These are phyloP conservation scores for Etia nguti DNA, from an alignment of 2,113 vertebrate species.

Conservation along the genomic window DNA sequence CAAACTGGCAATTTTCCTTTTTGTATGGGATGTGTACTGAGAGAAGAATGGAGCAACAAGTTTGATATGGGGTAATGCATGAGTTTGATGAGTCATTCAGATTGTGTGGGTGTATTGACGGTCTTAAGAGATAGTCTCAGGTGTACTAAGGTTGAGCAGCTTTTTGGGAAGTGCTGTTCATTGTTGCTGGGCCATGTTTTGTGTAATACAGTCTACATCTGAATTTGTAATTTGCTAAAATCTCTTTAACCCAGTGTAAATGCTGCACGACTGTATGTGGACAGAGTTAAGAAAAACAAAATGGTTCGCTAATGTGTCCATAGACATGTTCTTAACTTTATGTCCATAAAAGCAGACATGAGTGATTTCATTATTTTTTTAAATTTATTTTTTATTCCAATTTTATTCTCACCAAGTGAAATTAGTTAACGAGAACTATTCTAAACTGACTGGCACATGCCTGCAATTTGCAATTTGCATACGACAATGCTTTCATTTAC, in stretches of 20 bases:
- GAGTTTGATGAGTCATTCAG: conserved; percentile 14
- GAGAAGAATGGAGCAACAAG: neutral
- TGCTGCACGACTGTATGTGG: neutral
- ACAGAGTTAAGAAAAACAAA: neutral
- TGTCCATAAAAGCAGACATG: neutral
- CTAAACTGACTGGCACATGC: neutral
- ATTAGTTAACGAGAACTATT: neutral
- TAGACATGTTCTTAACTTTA: neutral
- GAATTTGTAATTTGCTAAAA: neutral
- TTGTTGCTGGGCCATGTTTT: neutral
- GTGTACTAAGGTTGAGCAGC: neutral
- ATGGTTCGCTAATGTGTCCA: neutral
- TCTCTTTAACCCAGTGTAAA: neutral
- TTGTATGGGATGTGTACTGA: neutral
- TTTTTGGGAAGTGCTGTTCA: neutral
- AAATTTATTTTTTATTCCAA: neutral
- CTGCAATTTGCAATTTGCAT: neutral
- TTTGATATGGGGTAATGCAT: conserved; percentile 2
- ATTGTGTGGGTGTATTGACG: neutral
- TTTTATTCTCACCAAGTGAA: neutral
- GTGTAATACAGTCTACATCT: neutral
- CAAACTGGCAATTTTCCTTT: neutral
- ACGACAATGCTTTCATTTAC: rapidly evolving
- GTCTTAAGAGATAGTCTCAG: conserved; percentile 5
- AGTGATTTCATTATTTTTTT: neutral